Conservation (phyloP, 2,888 invertebrate species). For the Chalcosyrphus nemorum region DNA sequence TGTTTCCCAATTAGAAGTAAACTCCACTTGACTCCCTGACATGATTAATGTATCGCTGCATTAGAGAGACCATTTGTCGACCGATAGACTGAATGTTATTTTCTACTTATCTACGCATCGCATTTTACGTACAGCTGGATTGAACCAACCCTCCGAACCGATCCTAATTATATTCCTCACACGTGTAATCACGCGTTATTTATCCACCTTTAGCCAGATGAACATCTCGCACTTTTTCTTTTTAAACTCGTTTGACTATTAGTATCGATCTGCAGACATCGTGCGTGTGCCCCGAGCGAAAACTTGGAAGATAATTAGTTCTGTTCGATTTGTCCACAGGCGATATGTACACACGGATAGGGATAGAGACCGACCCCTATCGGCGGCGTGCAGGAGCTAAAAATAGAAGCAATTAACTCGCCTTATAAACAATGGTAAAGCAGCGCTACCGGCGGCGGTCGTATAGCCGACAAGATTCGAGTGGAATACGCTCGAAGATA, state of each 20-base stretch:
- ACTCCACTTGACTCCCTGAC: neutral
- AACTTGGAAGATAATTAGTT: constrained; percentile 36
- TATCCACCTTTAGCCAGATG: constrained; percentile 18
- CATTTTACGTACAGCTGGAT: neutral
- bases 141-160: constrained; percentile 2
- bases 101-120: neutral
- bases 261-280: constrained; percentile 18
- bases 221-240: neutral
- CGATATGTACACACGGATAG: constrained; percentile 14
- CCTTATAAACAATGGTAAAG: constrained; percentile 49
- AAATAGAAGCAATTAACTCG: constrained; percentile 70
- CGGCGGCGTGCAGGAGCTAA: too few relatives aligned
- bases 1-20: constrained; percentile 20
- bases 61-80: neutral
- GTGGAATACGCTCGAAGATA: constrained; percentile 42
- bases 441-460: neutral
- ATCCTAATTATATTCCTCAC: constrained; percentile 51
- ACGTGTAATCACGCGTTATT: constrained; percentile 48
- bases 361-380: constrained; percentile 46
- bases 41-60: constrained; percentile 40
- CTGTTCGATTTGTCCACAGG: constrained; percentile 41
- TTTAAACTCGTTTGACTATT: constrained; percentile 28
- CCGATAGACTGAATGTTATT: neutral
- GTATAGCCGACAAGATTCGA: neutral
- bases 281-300: neutral